phyloP scores from a whole-genome alignment of 2,888 invertebrate species.

The Melanchra persicariae region DNA sequence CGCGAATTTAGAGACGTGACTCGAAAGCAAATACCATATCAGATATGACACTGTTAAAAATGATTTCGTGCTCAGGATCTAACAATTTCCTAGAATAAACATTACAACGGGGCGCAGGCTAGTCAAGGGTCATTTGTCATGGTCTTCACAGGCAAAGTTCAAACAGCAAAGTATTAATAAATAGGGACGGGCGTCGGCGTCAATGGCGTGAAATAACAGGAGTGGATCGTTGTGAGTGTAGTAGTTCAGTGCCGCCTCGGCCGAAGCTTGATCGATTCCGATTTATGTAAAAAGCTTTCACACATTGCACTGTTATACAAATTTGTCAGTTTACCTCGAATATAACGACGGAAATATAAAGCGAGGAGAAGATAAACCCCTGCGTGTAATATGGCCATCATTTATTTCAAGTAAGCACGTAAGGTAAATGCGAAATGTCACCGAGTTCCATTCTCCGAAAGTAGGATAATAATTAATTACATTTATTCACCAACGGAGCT shows the following conservation, averaged over 20 bases:
- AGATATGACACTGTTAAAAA: constrained; percentile 69
- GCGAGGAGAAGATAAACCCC: constrained; percentile 3
- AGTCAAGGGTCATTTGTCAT: constrained; percentile 79
- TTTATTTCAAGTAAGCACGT: constrained; percentile 30
- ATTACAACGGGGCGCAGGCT: constrained; percentile 70
- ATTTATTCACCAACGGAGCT: constrained; percentile 50
- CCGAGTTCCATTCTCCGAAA: constrained; percentile 47
- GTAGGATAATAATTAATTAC: constrained; percentile 48
- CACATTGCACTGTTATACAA: constrained; percentile 46
- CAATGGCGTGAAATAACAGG: constrained; percentile 82
- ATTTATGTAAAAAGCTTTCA: constrained; percentile 60
- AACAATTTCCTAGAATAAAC: constrained; percentile 77
- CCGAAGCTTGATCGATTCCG: constrained; percentile 61
- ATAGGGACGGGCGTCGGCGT: constrained; percentile 74
- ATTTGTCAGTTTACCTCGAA: constrained; percentile 26
- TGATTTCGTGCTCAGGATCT: constrained; percentile 73
- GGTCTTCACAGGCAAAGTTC: constrained; percentile 77
- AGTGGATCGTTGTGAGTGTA: constrained; percentile 70
- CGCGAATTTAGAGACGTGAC: constrained; percentile 51
- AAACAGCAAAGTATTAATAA: constrained; percentile 78
- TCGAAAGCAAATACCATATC: constrained; percentile 54
- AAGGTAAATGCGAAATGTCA: constrained; percentile 41
- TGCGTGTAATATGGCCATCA: constrained; percentile 10
- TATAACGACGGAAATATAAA: constrained; percentile 31
- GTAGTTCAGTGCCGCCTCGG: constrained; percentile 65